Percentiles rank a stretch among this genome's conserved stretches.
phyloP scores from a whole-genome alignment of 2,113 vertebrate species.

The Ailuropoda melanoleuca region DNA sequence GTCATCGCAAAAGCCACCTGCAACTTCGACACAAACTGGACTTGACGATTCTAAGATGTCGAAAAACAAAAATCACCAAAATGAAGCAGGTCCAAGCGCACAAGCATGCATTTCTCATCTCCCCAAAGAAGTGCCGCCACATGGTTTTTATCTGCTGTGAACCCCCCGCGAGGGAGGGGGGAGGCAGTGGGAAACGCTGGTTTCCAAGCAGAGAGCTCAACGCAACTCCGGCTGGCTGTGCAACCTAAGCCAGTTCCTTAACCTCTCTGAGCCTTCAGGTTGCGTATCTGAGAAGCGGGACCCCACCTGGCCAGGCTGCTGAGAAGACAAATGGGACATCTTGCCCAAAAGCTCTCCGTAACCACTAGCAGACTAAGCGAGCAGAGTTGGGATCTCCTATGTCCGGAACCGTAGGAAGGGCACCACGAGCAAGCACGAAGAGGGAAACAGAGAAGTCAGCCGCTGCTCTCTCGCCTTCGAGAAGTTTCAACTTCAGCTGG shows the following conservation, averaged over 20 bases:
- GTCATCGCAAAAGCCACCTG: constrained; percentile 24
- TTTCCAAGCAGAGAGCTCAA: not conserved
- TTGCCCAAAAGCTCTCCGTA: not conserved
- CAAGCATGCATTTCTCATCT: constrained; percentile 25
- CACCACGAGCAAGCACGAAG: not conserved
- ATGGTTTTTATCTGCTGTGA: constrained; percentile 33
- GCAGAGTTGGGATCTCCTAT: not conserved
- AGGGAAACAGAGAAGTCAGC: not conserved
- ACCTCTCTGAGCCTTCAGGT: not conserved
- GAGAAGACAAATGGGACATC: not conserved
- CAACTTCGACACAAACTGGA: not conserved
- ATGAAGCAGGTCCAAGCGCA: not conserved
- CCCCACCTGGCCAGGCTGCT: not conserved
- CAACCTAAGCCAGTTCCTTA: not conserved
- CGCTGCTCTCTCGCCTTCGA: not conserved
- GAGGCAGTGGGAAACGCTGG: not conserved
- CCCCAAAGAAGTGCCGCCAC: constrained; percentile 7
- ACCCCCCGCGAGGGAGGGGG: not conserved
- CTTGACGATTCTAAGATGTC: not conserved
- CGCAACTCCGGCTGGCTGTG: not conserved
- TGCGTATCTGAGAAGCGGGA: not conserved
- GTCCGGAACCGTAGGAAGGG: not conserved
- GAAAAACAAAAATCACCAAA: not conserved
- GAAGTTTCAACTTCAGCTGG: not conserved
- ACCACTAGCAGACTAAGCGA: not conserved